Base-by-base conservation (phyloP, 2,888 invertebrate species). In the Sinohyriopsis cumingii region DNA sequence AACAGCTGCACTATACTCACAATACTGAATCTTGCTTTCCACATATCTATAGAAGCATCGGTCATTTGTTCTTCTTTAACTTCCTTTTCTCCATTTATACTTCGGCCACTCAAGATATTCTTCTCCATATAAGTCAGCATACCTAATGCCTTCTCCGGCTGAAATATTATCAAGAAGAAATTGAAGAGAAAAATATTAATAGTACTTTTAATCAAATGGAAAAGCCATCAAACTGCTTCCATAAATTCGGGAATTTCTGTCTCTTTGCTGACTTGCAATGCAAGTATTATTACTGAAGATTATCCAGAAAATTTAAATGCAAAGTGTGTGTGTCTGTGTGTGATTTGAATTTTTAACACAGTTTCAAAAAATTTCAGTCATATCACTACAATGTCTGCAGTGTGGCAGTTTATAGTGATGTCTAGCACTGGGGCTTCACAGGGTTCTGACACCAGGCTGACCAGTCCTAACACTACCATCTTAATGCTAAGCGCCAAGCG, bases 101-200 rank as follows among this genome's bases (percentile, higher is more conserved):
- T 78, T 53, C 73, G 76, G 28, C 83, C 82, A 68, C 75, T 84
- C 61, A 85, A 82, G 19, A 88, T 68, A 60, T 82, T 80, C 70
- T 88, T 88, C 74, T 94, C 94, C 57, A 93, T 91, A 82, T 93
- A 93, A 73, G 91, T 91, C 62, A 94, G 91, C 77, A 93, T 89
- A 33, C 92, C 91, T 69, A 93, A 86, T 0, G 93, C 94, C 86
- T 93, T 92, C 65, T 93, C 93, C 19, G 93, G 92, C 89, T 93
- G 92, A 12, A 67, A 74, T 55, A 63, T 66, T 59, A 45, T 45
- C 45, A 45, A 45, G 45, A 55, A 62, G 59, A 71, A 28, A 63
- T 20, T n/a, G 22, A n/a, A 57, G 24, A 45, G 19, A 45, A 12
- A 25, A 62, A 20, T 33, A 22, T 22, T 9, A 22, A 61, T 19